Conservation (phyloP, 2,113 vertebrate genomes). For the Siniperca chuatsi region DNA sequence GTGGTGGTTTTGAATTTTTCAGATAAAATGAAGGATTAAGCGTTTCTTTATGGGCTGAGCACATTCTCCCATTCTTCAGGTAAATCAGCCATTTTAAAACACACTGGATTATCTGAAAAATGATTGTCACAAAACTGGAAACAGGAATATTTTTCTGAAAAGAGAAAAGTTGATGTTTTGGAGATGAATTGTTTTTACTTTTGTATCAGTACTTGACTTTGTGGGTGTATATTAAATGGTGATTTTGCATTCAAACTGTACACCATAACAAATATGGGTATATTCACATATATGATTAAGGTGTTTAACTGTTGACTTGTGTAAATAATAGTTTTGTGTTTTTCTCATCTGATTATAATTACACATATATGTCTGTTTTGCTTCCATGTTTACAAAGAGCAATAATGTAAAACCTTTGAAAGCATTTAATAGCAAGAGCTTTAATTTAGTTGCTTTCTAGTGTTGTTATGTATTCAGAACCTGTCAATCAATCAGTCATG, state of each 20-base stretch:
- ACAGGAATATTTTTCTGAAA: not conserved
- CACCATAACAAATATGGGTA: rapidly evolving
- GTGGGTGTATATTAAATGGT: too few species aligned
- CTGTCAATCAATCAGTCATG: not conserved
- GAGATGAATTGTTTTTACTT: not conserved
- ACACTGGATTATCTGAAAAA: too few species aligned
- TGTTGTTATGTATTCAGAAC: not conserved
- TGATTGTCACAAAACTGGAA: too few species aligned
- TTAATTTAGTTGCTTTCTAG: not conserved
- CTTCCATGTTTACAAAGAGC: not conserved
- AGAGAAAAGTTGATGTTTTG: not conserved
- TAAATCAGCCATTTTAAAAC: too few species aligned
- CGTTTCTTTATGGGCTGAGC: too few species aligned
- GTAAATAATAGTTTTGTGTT: not conserved
- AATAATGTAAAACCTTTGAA: not conserved
- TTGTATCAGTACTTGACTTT: not conserved
- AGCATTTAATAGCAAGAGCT: not conserved
- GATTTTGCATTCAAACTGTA: not conserved
- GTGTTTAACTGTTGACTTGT: not conserved
- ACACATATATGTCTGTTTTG: not conserved
- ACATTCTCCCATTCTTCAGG: too few species aligned
- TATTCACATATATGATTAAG: not conserved
- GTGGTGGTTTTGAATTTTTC: too few species aligned
- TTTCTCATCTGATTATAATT: not conserved
- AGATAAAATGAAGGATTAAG: too few species aligned